phyloP scores from a whole-genome alignment of 2,888 invertebrate genomes.

The Poecilobothrus nobilitatus region DNA sequence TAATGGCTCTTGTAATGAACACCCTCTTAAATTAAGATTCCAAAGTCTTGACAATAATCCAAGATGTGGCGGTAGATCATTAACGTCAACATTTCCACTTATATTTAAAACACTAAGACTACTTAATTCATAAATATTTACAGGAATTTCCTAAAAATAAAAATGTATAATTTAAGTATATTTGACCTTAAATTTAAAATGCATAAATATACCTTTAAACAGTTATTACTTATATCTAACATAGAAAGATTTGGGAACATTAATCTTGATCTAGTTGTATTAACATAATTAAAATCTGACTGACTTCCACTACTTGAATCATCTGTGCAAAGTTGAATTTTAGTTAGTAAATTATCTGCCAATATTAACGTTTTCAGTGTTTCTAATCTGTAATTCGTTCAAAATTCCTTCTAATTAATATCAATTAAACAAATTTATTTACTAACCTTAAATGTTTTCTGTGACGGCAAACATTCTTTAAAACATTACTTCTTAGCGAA shows the following conservation, averaged over 20 bases:
- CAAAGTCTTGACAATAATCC: conserved; percentile 89
- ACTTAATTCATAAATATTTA: conserved; percentile 72
- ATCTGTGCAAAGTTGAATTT: conserved; percentile 72
- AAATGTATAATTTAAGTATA: background rate
- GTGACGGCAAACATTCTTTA: conserved; percentile 76
- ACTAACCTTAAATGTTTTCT: conserved; percentile 71
- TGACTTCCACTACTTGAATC: conserved; percentile 55
- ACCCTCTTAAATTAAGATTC: conserved; percentile 90
- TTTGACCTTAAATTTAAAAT: background rate
- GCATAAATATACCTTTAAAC: conserved; percentile 44
- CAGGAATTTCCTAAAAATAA: conserved; percentile 57
- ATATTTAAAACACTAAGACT: conserved; percentile 91
- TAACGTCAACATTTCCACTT: conserved; percentile 62
- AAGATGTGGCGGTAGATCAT: conserved; percentile 88
- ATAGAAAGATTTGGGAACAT: conserved; percentile 91
- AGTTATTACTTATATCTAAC: conserved; percentile 89
- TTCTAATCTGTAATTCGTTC: conserved; percentile 29
- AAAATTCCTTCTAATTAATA: background rate
- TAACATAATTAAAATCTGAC: conserved; percentile 53
- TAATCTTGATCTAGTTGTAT: conserved; percentile 56
- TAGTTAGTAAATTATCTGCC: conserved; percentile 73
- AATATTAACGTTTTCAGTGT: conserved; percentile 51
- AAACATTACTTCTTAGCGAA: conserved; percentile 61
- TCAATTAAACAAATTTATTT: background rate
- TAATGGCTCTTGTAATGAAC: conserved; percentile 78